Percentiles rank a stretch among this genome's conserved stretches.
Conservation (phyloP, 2,888 invertebrate species). For the Limnephilus lunatus region DNA sequence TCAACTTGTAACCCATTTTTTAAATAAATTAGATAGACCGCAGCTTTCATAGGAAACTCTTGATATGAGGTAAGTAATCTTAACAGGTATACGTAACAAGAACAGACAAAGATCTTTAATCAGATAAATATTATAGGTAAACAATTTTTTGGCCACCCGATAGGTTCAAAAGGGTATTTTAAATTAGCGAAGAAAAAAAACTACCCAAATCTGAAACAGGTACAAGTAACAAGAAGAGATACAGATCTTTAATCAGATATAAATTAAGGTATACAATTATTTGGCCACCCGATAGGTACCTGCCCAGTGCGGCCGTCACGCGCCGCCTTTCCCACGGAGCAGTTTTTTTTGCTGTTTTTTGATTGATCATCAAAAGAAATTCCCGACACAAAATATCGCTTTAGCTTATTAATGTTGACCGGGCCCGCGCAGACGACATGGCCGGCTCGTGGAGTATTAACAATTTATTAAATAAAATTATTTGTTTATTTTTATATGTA, state of each 20-base stretch:
- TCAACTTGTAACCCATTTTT: too few species aligned
- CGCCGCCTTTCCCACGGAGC: constrained; percentile 48
- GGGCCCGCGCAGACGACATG: constrained; percentile 17
- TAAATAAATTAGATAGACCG: too few species aligned
- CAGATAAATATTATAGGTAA: too few species aligned
- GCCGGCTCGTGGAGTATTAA: constrained; percentile 6
- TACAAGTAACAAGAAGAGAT: not conserved
- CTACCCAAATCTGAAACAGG: too few species aligned
- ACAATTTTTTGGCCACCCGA: too few species aligned
- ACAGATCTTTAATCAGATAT: not conserved
- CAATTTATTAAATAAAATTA: not conserved
- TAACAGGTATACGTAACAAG: too few species aligned
- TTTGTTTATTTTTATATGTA: not conserved
- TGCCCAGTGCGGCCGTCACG: constrained; percentile 19
- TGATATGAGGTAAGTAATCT: too few species aligned
- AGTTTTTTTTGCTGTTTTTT: constrained; percentile 58
- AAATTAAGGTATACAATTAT: not conserved
- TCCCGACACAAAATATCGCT: constrained; percentile 63
- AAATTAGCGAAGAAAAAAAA: too few species aligned
- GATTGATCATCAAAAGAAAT: constrained; percentile 63
- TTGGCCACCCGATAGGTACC: constrained; percentile 14
- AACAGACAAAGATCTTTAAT: too few species aligned
- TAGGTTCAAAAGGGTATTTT: too few species aligned
- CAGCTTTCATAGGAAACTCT: too few species aligned
- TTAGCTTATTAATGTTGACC: constrained; percentile 62